Percentiles rank a stretch among this genome's conserved stretches.
phyloP scores from a whole-genome alignment of 2,113 vertebrate genomes.

The Phainopepla nitens region DNA sequence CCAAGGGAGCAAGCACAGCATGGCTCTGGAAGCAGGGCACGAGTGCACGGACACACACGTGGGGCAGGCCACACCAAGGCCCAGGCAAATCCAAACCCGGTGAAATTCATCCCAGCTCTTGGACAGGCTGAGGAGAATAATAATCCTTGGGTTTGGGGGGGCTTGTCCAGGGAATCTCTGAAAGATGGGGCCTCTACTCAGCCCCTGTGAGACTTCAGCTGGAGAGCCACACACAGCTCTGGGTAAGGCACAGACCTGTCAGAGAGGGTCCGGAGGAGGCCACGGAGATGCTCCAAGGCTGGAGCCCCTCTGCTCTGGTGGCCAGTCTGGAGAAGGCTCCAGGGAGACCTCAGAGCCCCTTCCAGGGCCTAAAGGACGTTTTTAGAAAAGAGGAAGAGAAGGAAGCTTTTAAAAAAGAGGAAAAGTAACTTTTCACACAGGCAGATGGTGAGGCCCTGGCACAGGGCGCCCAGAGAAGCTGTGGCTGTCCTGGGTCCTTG shows the following conservation, averaged over 20 bases:
- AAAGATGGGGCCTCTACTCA: neutral
- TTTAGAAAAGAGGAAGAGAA: neutral
- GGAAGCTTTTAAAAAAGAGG: neutral
- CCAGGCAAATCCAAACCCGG: neutral
- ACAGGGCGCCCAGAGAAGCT: neutral
- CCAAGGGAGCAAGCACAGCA: neutral
- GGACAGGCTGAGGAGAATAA: neutral
- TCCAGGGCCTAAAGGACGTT: neutral
- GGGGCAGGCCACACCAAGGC: neutral
- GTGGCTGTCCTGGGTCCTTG: neutral
- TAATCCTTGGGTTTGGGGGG: too few species aligned
- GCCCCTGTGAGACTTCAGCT: neutral
- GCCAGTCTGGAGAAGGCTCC: neutral
- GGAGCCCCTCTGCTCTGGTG: neutral
- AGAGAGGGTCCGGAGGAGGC: neutral
- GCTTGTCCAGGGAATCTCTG: neutral
- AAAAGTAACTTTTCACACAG: neutral
- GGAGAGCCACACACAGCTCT: neutral
- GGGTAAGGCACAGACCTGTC: neutral
- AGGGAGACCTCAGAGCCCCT: neutral
- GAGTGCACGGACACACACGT: fast-evolving
- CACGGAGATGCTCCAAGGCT: neutral
- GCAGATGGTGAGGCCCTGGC: fast-evolving
- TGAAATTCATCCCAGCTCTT: neutral
- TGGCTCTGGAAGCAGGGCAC: neutral